Base-by-base conservation (phyloP, 92 coral and sea anemone species). In the Desmophyllum pertusum region DNA sequence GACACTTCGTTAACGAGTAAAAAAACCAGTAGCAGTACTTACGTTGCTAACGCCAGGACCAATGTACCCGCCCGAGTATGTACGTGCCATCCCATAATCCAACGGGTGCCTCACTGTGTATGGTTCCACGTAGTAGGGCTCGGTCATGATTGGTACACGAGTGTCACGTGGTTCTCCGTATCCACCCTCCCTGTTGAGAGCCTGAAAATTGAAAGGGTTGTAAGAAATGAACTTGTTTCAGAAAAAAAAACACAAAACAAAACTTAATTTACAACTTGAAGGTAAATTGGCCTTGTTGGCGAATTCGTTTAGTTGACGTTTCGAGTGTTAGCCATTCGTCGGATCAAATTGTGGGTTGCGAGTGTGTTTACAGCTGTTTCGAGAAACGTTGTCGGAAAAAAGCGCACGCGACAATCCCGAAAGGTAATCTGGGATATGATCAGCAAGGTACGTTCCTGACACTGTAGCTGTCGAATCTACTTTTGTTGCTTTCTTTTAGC, bases 11-110 rank as follows among this genome's bases (percentile, higher is more conserved):
- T 27, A 25, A 10, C 53, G 53, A 59, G 35, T 25, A n/a, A 57
- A 57, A 57, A 8, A 41, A 40, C 4, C 50, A 19, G 25, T 2
- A 39, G 52, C 37, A 35, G 23, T n/a, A 86, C 93, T 89, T 36
- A 90, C 93, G 19, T 81, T 59, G 40, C 91, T 85, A 45, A 83
- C 87, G 5, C 70, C 65, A 0, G 89, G 84, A 2, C 85, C 86
- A 68, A 91, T 78, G 78, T 85, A 88, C 13, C 84, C 94, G 14
- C 85, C 92, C 19, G 94, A 91, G 53, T 68, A 89, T 4, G 94
- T 10, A 75, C 90, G 83, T 41, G 82, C 43, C 92, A 88, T 91
- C 59, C 88, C 87, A 65, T 88, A 85, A 43, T 79, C 79, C 89
- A 79, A 13, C 18, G 85, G 92, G 33, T 75, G 77, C 52, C 79